Percentiles rank a stretch among this genome's conserved stretches.
These are phyloP conservation scores for Drosophila ercepeae DNA, from an alignment of 1,140 invertebrate genomes.

Conservation along the genomic window DNA sequence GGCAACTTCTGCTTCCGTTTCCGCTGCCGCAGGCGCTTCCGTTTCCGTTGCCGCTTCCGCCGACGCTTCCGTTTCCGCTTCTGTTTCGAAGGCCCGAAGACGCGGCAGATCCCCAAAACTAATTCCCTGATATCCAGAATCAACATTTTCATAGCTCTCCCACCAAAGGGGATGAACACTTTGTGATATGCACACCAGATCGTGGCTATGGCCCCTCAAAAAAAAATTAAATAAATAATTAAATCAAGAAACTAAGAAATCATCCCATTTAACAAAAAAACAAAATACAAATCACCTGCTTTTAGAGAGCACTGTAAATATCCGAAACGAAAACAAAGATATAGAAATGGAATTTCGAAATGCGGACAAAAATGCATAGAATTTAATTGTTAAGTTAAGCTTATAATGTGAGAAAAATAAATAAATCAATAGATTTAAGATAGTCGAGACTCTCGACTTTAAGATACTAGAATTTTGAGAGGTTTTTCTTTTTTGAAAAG, in stretches of 20 bases:
- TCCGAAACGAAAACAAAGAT: conserved; percentile 26
- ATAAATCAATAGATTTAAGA: conserved; percentile 12
- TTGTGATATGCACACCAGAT: conserved; percentile 61
- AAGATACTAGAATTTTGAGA: conserved; percentile 10
- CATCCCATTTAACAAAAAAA: conserved; percentile 8
- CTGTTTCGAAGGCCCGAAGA: conserved; percentile 27
- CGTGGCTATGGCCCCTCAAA: conserved; percentile 20
- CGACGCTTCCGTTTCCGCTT: not conserved
- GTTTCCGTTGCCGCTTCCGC: not conserved
- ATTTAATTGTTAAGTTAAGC: conserved; percentile 48
- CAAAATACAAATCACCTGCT: not conserved
- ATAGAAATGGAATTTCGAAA: conserved; percentile 48
- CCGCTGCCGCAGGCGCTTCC: not conserved
- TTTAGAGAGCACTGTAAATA: conserved; percentile 44
- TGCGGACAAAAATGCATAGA: conserved; percentile 28
- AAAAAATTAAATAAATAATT: not conserved
- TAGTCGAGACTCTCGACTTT: conserved; percentile 26
- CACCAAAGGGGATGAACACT: conserved; percentile 52
- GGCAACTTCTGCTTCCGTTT: not conserved
- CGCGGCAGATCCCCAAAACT: conserved; percentile 35
- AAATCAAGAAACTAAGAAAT: not conserved
- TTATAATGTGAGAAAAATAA: conserved; percentile 41
- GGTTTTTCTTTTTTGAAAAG: not conserved
- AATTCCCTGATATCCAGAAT: conserved; percentile 8
- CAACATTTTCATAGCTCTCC: not conserved